Conservation (phyloP, 2,888 invertebrate genomes). For the Phorcus lineatus region DNA sequence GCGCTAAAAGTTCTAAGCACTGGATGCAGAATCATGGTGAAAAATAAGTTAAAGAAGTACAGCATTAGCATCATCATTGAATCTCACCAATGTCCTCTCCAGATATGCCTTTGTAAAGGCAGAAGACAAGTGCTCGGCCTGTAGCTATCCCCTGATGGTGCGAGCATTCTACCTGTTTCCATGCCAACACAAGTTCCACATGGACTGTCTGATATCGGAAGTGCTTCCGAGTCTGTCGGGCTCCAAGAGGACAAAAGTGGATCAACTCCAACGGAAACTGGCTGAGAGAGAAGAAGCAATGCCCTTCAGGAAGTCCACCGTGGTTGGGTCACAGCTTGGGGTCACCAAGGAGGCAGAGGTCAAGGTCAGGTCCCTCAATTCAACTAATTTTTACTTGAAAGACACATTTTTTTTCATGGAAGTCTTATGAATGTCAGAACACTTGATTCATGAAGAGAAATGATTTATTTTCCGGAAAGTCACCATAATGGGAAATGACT, state of each 20-base stretch:
- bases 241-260: slow-evolving; percentile 77
- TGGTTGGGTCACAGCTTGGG: slow-evolving; percentile 33
- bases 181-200: slow-evolving; percentile 95
- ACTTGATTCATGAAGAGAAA: too few relatives aligned
- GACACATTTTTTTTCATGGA: too few relatives aligned
- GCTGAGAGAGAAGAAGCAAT: slow-evolving; percentile 63
- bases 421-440: too few relatives aligned
- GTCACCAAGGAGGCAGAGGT: slow-evolving; percentile 45
- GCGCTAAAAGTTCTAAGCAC: too few relatives aligned
- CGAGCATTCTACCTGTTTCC: slow-evolving; percentile 96
- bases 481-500: too few relatives aligned
- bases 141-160: slow-evolving; percentile 87
- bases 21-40: too few relatives aligned
- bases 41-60: too few relatives aligned
- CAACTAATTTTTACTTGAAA: too few relatives aligned
- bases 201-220: slow-evolving; percentile 88
- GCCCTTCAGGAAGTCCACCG: slow-evolving; percentile 32
- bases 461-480: too few relatives aligned
- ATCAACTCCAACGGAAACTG: slow-evolving; percentile 76
- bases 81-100: background rate
- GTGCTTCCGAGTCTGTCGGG: slow-evolving; percentile 82
- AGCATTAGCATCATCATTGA: too few relatives aligned
- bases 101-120: slow-evolving; percentile 86
- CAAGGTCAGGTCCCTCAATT: slow-evolving; percentile 29
- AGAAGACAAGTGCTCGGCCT: slow-evolving; percentile 88